Evolutionary conservation across 2,888 invertebrate genomes (phyloP), one percentile per base, ranked within the genome.

Genomic region (Oscheius myriophilus): DNA sequence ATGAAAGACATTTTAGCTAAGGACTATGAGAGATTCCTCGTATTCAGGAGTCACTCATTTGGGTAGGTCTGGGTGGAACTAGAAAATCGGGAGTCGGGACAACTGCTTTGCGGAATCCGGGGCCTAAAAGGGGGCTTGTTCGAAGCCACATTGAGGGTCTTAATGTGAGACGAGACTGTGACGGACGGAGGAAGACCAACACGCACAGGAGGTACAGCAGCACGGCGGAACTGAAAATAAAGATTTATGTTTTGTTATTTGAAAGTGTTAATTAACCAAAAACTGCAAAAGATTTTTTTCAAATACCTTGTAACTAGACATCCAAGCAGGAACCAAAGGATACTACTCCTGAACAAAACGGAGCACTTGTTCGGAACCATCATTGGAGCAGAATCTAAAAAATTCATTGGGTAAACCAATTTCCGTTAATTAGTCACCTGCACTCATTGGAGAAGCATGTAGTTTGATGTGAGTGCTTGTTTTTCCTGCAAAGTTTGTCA

Each of bases 271-370:
- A 52, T 58, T 58, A 43, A 58, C 25, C 18, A 54, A 58, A 58
- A 33, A 42, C 16, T 18, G 23, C 16, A 39, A 49, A 14, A 14
- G 49, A 26, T 39, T n/a, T 57, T 42, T n/a, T n/a, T n/a, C n/a
- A n/a, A n/a, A n/a, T n/a, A 81, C 80, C 80, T 75, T 1, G 84
- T 84, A 39, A 78, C 75, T 0, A 84, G 64, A 52, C 84, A 84
- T 33, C 84, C 84, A 25, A 84, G 73, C 12, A 84, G 70, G 68
- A 84, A 84, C 84, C 83, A 83, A 42, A 84, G 75, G 9, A 82
- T 26, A 9, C 80, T 79, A 33, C 71, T 82, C 9, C 79, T 76
- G 54, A 83, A 67, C 53, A 78, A 42, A 59, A 61, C 66, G 9
- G 52, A 26, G 41, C 63, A 63, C 33, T 61, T 61, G 2, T 9